Evolutionary conservation across 2,888 invertebrate genomes (phyloP).

Genomic region (Pterobdella sp.): DNA sequence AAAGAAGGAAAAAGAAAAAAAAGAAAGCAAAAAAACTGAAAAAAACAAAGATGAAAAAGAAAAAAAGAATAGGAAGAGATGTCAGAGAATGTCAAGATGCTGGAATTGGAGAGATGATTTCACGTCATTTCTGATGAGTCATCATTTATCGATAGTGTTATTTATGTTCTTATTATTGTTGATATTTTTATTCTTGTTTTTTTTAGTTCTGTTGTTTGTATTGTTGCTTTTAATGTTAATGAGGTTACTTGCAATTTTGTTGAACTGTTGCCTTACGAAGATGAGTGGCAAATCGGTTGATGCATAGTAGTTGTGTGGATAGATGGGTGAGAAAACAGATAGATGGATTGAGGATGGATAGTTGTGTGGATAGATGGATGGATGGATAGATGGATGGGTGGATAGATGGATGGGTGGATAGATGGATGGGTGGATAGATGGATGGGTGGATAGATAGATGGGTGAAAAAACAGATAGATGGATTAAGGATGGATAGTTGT

Average conservation of each 20-base stretch:
- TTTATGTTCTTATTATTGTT: no score
- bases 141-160: not conserved
- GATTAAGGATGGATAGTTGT: not conserved
- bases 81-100: not conserved
- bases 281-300: not conserved
- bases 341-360: no score
- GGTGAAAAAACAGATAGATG: not conserved
- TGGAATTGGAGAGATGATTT: not conserved
- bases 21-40: not conserved
- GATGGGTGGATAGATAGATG: slow-evolving; percentile 1
- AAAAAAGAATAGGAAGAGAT: not conserved
- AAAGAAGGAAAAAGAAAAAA: not conserved
- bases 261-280: not conserved
- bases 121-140: not conserved
- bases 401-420: not conserved
- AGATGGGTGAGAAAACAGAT: not conserved
- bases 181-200: no score
- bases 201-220: not conserved
- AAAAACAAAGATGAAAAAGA: not conserved
- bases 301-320: not conserved
- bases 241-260: not conserved
- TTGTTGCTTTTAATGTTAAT: not conserved
- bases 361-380: slow-evolving; percentile 14
- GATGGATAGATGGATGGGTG: slow-evolving; percentile 13
- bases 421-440: not conserved